Conservation (phyloP, 2,113 vertebrate species). For the Cyrtonyx montezumae region DNA sequence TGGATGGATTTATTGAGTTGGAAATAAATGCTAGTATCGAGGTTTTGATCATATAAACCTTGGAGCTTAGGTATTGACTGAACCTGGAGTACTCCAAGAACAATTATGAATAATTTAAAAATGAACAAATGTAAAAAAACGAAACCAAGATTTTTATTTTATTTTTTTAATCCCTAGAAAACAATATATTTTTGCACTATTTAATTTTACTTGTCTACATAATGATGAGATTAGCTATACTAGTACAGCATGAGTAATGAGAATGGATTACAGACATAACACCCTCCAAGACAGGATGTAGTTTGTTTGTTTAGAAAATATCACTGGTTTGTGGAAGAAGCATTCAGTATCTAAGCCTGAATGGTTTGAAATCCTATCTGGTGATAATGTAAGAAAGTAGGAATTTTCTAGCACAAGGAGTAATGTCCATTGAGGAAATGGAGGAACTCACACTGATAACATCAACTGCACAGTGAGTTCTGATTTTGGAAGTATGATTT, state of each 20-base stretch:
- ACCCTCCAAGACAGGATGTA: background rate
- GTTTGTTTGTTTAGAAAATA: background rate
- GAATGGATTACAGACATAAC: background rate
- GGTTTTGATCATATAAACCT: background rate
- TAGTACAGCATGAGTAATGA: background rate
- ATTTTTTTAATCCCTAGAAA: background rate
- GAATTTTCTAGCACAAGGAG: background rate
- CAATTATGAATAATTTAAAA: background rate
- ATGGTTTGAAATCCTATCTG: background rate
- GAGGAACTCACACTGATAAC: background rate
- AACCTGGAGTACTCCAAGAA: background rate
- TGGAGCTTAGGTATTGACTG: background rate
- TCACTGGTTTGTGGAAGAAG: background rate
- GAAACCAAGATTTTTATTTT: background rate
- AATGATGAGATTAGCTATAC: background rate
- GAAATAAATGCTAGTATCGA: background rate
- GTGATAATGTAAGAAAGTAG: background rate
- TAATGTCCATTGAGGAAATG: background rate
- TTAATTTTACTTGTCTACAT: background rate
- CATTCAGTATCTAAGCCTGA: background rate
- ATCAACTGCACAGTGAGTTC: background rate
- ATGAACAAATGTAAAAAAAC: background rate
- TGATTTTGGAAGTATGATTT: background rate
- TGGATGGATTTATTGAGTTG: background rate
- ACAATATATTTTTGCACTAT: background rate